phyloP scores from a whole-genome alignment of 1,140 invertebrate genomes.

The Gonioctena quinquepunctata region DNA sequence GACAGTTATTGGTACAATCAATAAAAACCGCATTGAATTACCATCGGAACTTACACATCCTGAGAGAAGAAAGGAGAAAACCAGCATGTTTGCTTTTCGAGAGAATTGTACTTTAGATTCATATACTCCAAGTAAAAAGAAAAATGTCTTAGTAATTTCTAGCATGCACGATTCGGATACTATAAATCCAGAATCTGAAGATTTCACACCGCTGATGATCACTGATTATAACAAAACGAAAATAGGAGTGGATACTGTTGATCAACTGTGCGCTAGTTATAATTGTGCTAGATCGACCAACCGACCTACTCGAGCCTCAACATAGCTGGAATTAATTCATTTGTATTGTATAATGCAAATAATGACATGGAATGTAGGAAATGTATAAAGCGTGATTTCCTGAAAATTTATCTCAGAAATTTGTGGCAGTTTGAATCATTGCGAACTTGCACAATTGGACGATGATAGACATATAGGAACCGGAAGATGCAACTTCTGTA shows the following conservation, averaged over 20 bases:
- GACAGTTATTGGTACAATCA: not conserved
- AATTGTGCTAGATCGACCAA: slow-evolving; percentile 19
- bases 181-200: slow-evolving; percentile 1
- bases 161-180: slow-evolving; percentile 25
- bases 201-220: slow-evolving; percentile 19
- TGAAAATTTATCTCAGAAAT: no score
- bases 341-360: slow-evolving; percentile 11
- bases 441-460: no score
- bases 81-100: slow-evolving; percentile 13
- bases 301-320: slow-evolving; percentile 23
- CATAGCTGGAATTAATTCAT: slow-evolving; percentile 12
- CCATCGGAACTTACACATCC: not conserved
- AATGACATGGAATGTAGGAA: no score
- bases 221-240: slow-evolving; percentile 26
- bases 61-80: not conserved
- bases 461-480: no score
- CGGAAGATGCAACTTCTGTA: no score
- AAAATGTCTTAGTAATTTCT: slow-evolving; percentile 23
- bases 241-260: slow-evolving; percentile 24
- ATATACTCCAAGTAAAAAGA: slow-evolving; percentile 9
- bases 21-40: not conserved
- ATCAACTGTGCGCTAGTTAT: slow-evolving; percentile 22
- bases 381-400: no score
- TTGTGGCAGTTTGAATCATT: no score
- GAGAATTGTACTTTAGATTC: slow-evolving; percentile 12